Percentiles rank a stretch among this genome's conserved stretches.
Evolutionary conservation across 2,797 vertebrate genomes (phyloP).

Genomic region (Scolopax rusticola): DNA sequence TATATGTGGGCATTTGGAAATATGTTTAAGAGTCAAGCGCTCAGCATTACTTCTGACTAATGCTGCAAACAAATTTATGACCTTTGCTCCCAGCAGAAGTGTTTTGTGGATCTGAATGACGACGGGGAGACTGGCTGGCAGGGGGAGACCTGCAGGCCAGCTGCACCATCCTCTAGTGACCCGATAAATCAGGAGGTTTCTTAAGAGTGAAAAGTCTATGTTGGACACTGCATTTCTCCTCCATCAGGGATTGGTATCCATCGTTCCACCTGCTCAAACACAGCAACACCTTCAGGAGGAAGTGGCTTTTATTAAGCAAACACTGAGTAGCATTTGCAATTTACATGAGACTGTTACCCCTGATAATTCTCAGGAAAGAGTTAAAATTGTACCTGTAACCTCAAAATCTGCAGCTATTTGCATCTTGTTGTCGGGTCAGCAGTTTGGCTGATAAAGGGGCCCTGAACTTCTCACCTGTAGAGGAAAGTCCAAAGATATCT

Average conservation of each 20-base stretch:
- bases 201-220: background rate
- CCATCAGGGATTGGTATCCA: background rate
- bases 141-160: background rate
- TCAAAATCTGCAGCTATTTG: slow-evolving; percentile 1
- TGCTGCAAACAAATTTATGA: background rate
- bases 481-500: slow-evolving; percentile 38
- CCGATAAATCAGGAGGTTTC: background rate
- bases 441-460: background rate
- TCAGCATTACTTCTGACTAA: background rate
- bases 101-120: background rate
- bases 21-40: background rate
- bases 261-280: background rate
- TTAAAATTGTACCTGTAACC: background rate
- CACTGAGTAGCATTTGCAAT: background rate
- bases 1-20: background rate
- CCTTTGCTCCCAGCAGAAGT: background rate
- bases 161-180: background rate
- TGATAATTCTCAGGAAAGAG: background rate
- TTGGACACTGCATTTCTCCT: background rate
- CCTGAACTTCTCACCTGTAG: background rate
- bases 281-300: background rate
- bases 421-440: background rate
- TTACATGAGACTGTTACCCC: background rate
- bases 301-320: background rate
- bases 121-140: accelerated